Evolutionary conservation across 1,140 invertebrate genomes (phyloP).

Genomic region (Samia ricini): DNA sequence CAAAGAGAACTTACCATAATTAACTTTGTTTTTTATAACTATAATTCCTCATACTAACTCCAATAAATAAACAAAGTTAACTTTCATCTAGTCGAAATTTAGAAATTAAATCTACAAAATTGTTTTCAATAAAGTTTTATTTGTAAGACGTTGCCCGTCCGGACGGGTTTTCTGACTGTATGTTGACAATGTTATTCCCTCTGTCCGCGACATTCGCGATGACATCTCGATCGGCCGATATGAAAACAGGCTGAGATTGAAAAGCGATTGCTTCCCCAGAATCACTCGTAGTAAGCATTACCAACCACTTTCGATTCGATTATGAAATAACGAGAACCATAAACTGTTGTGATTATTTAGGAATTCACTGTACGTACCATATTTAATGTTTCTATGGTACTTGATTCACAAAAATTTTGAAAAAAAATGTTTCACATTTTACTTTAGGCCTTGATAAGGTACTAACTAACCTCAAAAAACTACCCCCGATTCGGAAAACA

Average conservation of each 20-base stretch:
- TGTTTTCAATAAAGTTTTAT: too few relatives aligned
- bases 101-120: neutral
- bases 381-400: too few relatives aligned
- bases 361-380: too few relatives aligned
- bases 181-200: slow-evolving; percentile 5
- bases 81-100: neutral
- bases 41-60: too few relatives aligned
- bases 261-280: slow-evolving; percentile 40
- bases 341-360: neutral
- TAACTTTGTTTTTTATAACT: too few relatives aligned
- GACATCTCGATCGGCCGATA: slow-evolving; percentile 51
- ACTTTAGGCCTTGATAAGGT: too few relatives aligned
- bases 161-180: neutral
- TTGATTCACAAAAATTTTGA: too few relatives aligned
- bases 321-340: neutral
- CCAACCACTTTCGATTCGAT: slow-evolving; percentile 7
- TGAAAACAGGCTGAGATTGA: slow-evolving; percentile 56
- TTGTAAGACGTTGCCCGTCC: neutral
- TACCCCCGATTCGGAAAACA: too few relatives aligned
- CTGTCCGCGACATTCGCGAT: slow-evolving; percentile 51
- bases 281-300: neutral
- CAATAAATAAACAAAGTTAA: neutral
- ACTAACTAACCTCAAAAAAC: too few relatives aligned
- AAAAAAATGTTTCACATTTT: too few relatives aligned
- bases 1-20: too few relatives aligned